A percentile compares a stretch with the other conserved stretches of the same genome.
phyloP scores from a whole-genome alignment of 2,888 invertebrate species.

The Yponomeuta malinellus region DNA sequence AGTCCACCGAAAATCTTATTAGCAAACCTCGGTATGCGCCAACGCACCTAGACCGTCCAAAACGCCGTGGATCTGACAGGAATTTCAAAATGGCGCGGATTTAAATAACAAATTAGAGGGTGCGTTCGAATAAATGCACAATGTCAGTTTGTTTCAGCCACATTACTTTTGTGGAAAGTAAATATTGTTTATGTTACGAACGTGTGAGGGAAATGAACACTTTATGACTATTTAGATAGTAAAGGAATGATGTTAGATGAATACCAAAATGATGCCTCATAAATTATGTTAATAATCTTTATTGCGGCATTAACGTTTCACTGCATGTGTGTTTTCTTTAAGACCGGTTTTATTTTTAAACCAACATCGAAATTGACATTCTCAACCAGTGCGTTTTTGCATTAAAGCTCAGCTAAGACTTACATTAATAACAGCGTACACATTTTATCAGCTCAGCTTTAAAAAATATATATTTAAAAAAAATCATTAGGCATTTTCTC shows the following conservation, averaged over 20 bases:
- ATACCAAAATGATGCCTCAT: conserved; percentile 11
- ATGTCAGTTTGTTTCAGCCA: conserved; percentile 53
- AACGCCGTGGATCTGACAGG: conserved; percentile 34
- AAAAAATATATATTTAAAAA: neutral
- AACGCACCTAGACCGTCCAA: conserved; percentile 41
- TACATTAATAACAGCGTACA: neutral
- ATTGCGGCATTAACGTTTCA: conserved; percentile 17
- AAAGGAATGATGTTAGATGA: conserved; percentile 12
- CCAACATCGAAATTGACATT: neutral
- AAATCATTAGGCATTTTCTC: conserved; percentile 38
- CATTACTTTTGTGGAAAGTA: conserved; percentile 24
- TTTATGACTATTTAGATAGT: conserved; percentile 11
- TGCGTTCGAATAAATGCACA: conserved; percentile 53
- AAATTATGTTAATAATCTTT: conserved; percentile 16
- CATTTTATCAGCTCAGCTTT: neutral
- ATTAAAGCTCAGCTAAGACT: neutral
- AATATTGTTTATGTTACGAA: neutral
- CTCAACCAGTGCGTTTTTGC: neutral
- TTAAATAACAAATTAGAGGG: conserved; percentile 69
- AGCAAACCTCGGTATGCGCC: conserved; percentile 9
- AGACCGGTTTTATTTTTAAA: conserved; percentile 15
- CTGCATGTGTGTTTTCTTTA: conserved; percentile 15
- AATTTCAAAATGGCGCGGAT: conserved; percentile 62
- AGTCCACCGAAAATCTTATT: neutral
- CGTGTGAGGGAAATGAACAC: conserved; percentile 8